These are phyloP conservation scores for Labroides dimidiatus DNA, from an alignment of 2,797 vertebrate genomes.

Conservation along the genomic window DNA sequence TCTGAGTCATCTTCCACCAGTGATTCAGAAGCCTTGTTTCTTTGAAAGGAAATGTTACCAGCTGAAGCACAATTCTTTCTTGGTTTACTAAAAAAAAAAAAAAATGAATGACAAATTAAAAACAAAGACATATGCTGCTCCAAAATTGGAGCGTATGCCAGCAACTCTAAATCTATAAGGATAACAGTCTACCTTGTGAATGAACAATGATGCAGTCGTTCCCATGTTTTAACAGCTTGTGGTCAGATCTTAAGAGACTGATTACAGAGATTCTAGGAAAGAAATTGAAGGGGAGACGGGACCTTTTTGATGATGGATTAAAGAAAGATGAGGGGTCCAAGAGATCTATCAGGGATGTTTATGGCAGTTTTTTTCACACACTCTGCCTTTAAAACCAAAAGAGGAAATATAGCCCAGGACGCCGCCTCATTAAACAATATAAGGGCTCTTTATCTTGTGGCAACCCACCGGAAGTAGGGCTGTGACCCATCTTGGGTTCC, in stretches of 20 bases:
- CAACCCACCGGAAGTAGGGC: slow-evolving; percentile 67
- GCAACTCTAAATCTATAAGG: not conserved
- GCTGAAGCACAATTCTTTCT: slow-evolving; percentile 31
- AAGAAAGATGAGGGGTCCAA: slow-evolving; percentile 34
- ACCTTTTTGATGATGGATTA: slow-evolving; percentile 59
- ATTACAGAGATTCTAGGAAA: slow-evolving; percentile 50
- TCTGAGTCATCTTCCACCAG: slow-evolving; percentile 11
- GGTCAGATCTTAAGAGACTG: slow-evolving; percentile 35
- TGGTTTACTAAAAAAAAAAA: not conserved
- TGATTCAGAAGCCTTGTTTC: slow-evolving; percentile 24
- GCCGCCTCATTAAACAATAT: slow-evolving; percentile 72
- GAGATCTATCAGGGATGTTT: slow-evolving; percentile 64
- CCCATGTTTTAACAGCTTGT: slow-evolving; percentile 30
- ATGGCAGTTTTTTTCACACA: slow-evolving; percentile 54
- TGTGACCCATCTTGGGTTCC: slow-evolving; percentile 67
- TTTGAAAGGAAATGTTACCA: slow-evolving; percentile 32
- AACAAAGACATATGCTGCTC: not conserved
- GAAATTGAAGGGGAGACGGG: slow-evolving; percentile 51
- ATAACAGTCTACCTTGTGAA: slow-evolving; percentile 12
- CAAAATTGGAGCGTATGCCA: not conserved
- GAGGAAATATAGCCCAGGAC: slow-evolving; percentile 57
- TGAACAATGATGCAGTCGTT: slow-evolving; percentile 45
- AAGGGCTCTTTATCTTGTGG: slow-evolving; percentile 77
- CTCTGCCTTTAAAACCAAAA: slow-evolving; percentile 63
- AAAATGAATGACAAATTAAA: not conserved